Percentiles rank a stretch among this genome's conserved stretches.
These are phyloP conservation scores for Lithophane socia DNA, from an alignment of 2,888 invertebrate genomes.

Conservation along the genomic window DNA sequence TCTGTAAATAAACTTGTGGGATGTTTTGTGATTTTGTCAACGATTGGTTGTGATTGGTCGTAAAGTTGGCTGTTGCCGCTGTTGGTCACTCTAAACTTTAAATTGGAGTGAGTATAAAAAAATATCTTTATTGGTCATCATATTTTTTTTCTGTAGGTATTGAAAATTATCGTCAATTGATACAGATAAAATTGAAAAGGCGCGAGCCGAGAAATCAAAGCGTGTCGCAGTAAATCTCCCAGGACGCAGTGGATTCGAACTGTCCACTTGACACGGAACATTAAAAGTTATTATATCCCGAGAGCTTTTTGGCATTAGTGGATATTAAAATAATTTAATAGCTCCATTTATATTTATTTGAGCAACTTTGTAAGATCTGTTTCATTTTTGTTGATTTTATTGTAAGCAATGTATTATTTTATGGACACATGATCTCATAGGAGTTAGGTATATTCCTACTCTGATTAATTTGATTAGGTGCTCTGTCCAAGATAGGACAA, in stretches of 20 bases:
- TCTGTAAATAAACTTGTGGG: slow-evolving; percentile 80
- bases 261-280: slow-evolving; percentile 86
- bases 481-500: too few relatives aligned
- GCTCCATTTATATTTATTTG: slow-evolving; percentile 64
- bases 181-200: slow-evolving; percentile 75
- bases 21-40: slow-evolving; percentile 83
- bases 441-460: background rate
- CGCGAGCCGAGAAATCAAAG: slow-evolving; percentile 83
- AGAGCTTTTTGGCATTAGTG: slow-evolving; percentile 78
- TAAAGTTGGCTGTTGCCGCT: slow-evolving; percentile 74
- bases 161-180: slow-evolving; percentile 78
- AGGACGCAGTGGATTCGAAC: slow-evolving; percentile 81
- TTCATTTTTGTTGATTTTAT: slow-evolving; percentile 20
- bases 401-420: slow-evolving; percentile 9
- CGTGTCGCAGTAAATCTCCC: slow-evolving; percentile 87
- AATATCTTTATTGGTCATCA: slow-evolving; percentile 43
- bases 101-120: slow-evolving; percentile 82
- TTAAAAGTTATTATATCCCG: slow-evolving; percentile 84
- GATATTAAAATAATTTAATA: slow-evolving; percentile 77
- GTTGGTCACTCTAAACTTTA: slow-evolving; percentile 72
- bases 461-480: background rate
- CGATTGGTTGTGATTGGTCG: slow-evolving; percentile 78
- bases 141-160: slow-evolving; percentile 57
- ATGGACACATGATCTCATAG: background rate
- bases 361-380: slow-evolving; percentile 21